A percentile compares a stretch with the other conserved stretches of the same genome.
These are phyloP conservation scores for Orchesella flavescens DNA, from an alignment of 2,888 invertebrate species.

Conservation along the genomic window DNA sequence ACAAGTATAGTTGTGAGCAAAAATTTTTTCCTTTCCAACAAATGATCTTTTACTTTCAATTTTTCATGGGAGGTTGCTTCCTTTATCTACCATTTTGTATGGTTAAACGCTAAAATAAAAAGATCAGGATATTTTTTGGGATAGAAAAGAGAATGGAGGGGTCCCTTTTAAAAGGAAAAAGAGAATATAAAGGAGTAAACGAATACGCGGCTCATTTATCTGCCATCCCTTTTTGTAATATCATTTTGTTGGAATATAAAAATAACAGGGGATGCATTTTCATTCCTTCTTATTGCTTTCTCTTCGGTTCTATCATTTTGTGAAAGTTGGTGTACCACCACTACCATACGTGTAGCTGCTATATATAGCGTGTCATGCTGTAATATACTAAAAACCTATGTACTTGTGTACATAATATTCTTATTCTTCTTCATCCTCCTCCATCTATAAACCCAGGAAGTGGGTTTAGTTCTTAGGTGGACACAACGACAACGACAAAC, in stretches of 20 bases:
- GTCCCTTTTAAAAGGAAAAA: conserved; percentile 17
- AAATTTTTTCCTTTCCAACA: conserved; percentile 14
- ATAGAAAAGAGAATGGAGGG: not conserved
- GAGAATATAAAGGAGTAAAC: conserved; percentile 17
- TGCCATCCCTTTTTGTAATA: conserved; percentile 45
- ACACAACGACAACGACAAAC: not conserved
- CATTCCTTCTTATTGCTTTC: conserved; percentile 35
- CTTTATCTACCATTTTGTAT: conserved; percentile 45
- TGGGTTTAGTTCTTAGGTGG: too few species aligned
- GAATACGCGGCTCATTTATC: conserved; percentile 52
- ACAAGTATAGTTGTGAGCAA: conserved; percentile 11
- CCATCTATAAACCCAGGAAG: not conserved
- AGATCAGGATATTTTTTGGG: not conserved
- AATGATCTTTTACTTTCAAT: conserved; percentile 59
- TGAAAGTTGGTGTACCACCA: not conserved
- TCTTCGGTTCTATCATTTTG: conserved; percentile 5
- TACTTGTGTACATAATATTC: not conserved
- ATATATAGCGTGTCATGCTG: not conserved
- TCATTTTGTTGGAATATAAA: conserved; percentile 48
- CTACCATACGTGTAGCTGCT: too few species aligned
- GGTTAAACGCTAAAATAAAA: conserved; percentile 30
- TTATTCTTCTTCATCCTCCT: not conserved
- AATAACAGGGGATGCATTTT: conserved; percentile 47
- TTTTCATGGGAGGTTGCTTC: conserved; percentile 49
- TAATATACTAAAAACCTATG: not conserved